These are phyloP conservation scores for Rhopalosiphum maidis DNA, from an alignment of 1,140 invertebrate genomes.

Conservation along the genomic window DNA sequence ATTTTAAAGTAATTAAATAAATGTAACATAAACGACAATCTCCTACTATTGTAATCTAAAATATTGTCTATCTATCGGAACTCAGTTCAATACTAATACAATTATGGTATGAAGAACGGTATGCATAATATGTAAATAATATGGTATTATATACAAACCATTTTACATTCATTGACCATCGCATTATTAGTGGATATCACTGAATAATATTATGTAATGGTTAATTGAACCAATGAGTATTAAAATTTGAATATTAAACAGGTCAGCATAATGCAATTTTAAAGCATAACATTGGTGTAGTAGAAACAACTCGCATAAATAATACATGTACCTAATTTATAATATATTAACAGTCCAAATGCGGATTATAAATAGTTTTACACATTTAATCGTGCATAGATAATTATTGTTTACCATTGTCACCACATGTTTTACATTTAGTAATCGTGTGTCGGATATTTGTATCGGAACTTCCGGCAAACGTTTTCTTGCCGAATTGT, in stretches of 20 bases:
- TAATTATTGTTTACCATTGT: not conserved
- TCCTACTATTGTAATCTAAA: not conserved
- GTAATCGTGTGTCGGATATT: not conserved
- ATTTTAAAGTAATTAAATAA: not conserved
- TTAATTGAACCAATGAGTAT: slow-evolving; percentile 4
- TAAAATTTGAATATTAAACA: slow-evolving; percentile 11
- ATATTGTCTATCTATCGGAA: not conserved
- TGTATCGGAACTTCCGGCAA: not conserved
- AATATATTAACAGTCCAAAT: not conserved
- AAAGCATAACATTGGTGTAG: not conserved
- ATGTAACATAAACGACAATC: not conserved
- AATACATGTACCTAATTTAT: not conserved
- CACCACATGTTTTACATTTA: not conserved
- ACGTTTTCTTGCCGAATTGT: not conserved
- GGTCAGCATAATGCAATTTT: not conserved
- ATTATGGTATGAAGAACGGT: not conserved
- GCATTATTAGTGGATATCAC: not conserved
- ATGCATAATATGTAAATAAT: not conserved
- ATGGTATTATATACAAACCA: not conserved
- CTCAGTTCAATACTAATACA: not conserved
- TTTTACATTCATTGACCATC: not conserved
- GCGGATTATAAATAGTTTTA: not conserved
- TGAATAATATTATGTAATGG: not conserved
- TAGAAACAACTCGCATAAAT: not conserved
- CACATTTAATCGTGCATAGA: not conserved